Evolutionary conservation across 2,797 vertebrate species (phyloP), one percentile per base, ranked within the genome.

Genomic region (Psittacula derbiana): DNA sequence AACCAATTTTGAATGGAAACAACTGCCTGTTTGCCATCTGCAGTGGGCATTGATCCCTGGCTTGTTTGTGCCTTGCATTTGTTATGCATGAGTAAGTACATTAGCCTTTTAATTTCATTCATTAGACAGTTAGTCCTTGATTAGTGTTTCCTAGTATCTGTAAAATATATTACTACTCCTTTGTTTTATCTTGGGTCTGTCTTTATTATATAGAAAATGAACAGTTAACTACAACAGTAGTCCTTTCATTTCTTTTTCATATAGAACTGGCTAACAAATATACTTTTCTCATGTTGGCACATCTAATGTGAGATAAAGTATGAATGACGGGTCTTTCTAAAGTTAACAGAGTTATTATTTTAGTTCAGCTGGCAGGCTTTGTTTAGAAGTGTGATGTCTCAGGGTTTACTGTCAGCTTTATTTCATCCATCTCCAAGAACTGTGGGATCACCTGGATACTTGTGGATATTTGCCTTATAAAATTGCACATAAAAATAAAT

Each of bases 21-120:
- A 88, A 89, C 53, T 82, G 76, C 62, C 72, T 93, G 73, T 92
- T 90, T 95, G 93, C 96, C 96, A 97, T 97, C 97, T 98, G 97
- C 96, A 96, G 95, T 64, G 88, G 97, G 95, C 95, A 95, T 92
- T 96, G 91, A 96, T 96, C 93, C 95, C 95, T 97, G 53, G 60
- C 92, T 97, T 93, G 93, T 94, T 96, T 95, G 92, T 96, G 96
- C 62, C 82, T 96, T 91, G 90, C 58, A 67, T 96, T 97, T 97
- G 94, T 95, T 96, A 95, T 95, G 94, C 84, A 43, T 96, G 96
- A 97, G 92, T 97, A 96, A 97, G 92, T 94, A 86, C 95, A 96
- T 97, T 95, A 95, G 96, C 72, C 97, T 97, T 98, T 98, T 97
- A 87, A 96, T 96, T 97, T 97, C 91, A 97, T 97, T 97, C 97